phyloP scores from a whole-genome alignment of 2,888 invertebrate species.

The Hemistola chrysoprasaria region DNA sequence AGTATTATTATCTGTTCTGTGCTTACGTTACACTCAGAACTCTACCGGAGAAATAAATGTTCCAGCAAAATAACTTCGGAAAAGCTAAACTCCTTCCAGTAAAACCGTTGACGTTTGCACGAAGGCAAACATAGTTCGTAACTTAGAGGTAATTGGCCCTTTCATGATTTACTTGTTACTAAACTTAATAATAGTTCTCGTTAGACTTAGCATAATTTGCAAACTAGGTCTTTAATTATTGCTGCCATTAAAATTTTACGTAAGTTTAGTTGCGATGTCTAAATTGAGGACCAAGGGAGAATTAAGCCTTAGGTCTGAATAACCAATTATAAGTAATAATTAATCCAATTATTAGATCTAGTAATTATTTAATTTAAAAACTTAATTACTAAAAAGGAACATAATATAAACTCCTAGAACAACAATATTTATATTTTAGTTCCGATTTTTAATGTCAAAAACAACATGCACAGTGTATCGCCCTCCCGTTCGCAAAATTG shows the following conservation, averaged over 20 bases:
- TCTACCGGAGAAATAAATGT: constrained; percentile 15
- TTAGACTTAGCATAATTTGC: constrained; percentile 3
- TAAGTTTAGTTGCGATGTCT: neutral
- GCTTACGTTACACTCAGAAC: constrained; percentile 6
- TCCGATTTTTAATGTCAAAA: too few species aligned
- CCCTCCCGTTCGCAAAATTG: too few species aligned
- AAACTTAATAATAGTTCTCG: constrained; percentile 9
- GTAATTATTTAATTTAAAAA: constrained; percentile 1
- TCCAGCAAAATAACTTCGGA: constrained; percentile 23
- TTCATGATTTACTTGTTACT: constrained; percentile 23
- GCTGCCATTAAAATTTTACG: neutral
- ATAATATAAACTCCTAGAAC: too few species aligned
- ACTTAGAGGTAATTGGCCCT: constrained; percentile 35
- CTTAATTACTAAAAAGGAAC: neutral
- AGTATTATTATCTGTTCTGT: too few species aligned
- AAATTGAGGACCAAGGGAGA: neutral
- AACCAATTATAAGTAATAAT: too few species aligned
- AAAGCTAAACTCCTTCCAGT: constrained; percentile 26
- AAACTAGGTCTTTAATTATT: constrained; percentile 1
- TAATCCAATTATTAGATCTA: too few species aligned
- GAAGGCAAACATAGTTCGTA: constrained; percentile 32
- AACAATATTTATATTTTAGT: too few species aligned
- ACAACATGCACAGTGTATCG: too few species aligned
- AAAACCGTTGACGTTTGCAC: constrained; percentile 29
- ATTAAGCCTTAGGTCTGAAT: too few species aligned